These are phyloP conservation scores for Panthera leo DNA, from an alignment of 2,113 vertebrate genomes.

Conservation along the genomic window DNA sequence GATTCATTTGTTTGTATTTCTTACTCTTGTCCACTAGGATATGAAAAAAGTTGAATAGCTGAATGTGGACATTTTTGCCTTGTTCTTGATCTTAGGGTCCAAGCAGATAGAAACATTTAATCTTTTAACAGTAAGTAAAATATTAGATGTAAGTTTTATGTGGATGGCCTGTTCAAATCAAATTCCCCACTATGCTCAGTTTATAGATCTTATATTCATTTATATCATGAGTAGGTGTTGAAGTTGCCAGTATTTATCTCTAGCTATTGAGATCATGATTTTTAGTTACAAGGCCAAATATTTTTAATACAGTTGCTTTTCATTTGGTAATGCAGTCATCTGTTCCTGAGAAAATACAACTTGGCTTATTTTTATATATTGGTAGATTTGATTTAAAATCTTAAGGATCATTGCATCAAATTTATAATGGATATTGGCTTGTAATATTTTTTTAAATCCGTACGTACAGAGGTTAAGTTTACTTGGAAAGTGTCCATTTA, in stretches of 20 bases:
- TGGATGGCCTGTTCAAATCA: background rate
- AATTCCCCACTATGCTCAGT: background rate
- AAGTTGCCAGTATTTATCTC: background rate
- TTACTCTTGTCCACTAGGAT: background rate
- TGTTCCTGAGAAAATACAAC: background rate
- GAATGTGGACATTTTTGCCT: background rate
- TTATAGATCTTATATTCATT: background rate
- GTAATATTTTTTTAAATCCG: background rate
- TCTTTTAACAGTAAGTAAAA: background rate
- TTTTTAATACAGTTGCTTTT: background rate
- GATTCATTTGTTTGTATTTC: background rate
- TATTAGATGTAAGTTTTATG: background rate
- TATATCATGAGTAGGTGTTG: background rate
- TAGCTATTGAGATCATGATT: background rate
- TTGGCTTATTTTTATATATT: background rate
- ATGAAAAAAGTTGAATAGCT: background rate
- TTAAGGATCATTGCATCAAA: background rate
- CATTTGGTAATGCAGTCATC: background rate
- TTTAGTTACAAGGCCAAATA: background rate
- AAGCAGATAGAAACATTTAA: background rate
- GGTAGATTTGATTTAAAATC: background rate
- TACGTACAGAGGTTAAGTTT: background rate
- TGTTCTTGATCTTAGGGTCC: background rate
- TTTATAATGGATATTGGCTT: background rate
- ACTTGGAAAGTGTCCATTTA: background rate